Evolutionary conservation across 2,888 invertebrate genomes (phyloP).

Genomic region (Hyalella azteca): DNA sequence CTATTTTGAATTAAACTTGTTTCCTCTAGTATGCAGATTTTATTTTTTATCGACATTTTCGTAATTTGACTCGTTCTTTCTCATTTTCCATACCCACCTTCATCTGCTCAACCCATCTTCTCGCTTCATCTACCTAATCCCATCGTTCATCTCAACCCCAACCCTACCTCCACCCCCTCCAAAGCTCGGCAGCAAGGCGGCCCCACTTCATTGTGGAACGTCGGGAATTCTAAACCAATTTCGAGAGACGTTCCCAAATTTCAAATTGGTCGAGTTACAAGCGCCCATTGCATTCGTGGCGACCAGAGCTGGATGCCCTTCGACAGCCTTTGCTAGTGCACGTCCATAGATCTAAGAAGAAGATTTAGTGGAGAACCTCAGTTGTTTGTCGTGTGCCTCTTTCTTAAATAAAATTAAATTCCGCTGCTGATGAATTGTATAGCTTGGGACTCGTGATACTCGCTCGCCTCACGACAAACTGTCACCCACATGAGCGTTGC

Average conservation of each 20-base stretch:
- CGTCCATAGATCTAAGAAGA: conserved; percentile 19
- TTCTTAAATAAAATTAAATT: not conserved
- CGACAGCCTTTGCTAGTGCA: not conserved
- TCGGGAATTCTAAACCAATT: conserved; percentile 33
- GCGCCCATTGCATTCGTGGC: conserved; percentile 14
- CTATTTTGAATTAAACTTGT: too few relatives aligned
- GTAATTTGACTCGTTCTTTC: not conserved
- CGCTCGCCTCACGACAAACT: too few relatives aligned
- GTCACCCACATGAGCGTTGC: too few relatives aligned
- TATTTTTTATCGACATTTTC: too few relatives aligned
- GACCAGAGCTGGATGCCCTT: not conserved
- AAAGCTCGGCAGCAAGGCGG: not conserved
- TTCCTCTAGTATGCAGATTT: too few relatives aligned
- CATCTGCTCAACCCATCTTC: not conserved
- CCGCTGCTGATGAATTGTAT: not conserved
- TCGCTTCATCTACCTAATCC: not conserved
- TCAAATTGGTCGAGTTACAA: conserved; percentile 37
- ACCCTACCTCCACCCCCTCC: not conserved
- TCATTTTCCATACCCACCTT: not conserved
- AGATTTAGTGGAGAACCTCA: conserved; percentile 20
- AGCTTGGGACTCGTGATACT: too few relatives aligned
- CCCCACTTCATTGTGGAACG: conserved; percentile 36
- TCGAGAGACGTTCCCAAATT: conserved; percentile 36
- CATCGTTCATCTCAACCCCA: not conserved
- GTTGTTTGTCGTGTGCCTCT: conserved; percentile 19